Conservation (phyloP, 2,113 vertebrate species). For the Formicarius rufipectus region DNA sequence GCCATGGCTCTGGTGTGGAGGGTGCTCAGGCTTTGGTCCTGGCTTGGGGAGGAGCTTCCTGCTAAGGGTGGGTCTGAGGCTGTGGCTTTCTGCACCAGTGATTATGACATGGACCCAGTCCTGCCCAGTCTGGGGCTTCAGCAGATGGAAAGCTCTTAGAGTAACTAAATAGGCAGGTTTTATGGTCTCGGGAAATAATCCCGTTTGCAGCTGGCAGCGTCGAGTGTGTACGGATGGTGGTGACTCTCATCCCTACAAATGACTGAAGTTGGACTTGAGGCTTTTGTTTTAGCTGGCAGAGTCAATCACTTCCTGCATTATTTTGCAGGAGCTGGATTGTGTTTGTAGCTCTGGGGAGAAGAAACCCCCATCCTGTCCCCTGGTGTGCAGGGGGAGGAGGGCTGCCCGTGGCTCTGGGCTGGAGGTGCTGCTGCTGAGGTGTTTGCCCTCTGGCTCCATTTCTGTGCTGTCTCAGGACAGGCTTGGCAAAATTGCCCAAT, state of each 20-base stretch:
- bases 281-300: constrained; percentile 44
- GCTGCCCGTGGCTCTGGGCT: accelerated
- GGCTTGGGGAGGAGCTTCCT: background rate
- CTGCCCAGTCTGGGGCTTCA: background rate
- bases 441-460: constrained; percentile 19
- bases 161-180: background rate
- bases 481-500: constrained; percentile 42
- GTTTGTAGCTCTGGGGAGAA: background rate
- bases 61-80: background rate
- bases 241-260: constrained; percentile 7
- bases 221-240: background rate
- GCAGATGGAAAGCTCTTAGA: background rate
- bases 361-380: background rate
- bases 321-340: background rate
- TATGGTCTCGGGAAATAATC: background rate
- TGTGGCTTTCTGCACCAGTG: background rate
- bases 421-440: background rate
- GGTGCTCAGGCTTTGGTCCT: background rate
- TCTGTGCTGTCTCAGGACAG: constrained; percentile 38
- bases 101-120: background rate
- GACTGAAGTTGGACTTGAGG: constrained; percentile 42
- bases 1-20: background rate
- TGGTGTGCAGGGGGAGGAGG: background rate
- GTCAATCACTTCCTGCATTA: background rate
- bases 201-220: background rate